Evolutionary conservation across 2,113 vertebrate genomes (phyloP), one percentile per base, ranked within the genome.

Genomic region (Haemorhous mexicanus): DNA sequence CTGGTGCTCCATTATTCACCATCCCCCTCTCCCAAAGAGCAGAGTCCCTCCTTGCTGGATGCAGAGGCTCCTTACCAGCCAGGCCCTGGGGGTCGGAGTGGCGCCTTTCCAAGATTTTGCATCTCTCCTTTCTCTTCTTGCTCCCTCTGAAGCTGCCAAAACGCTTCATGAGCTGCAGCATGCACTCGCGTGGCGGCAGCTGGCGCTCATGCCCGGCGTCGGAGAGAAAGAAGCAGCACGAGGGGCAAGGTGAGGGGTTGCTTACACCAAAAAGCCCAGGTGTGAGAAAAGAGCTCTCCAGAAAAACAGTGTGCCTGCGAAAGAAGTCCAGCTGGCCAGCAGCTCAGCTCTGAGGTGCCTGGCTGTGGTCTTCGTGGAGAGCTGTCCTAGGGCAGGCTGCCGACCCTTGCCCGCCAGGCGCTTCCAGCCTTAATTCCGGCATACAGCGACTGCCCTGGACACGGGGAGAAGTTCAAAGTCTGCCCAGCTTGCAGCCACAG

Each of bases 141-240:
- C 93, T 99, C 84, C 98, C 98, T 96, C 99, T 98, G 84, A 99
- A 98, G 87, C 99, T 99, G 92, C 99, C 98, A 94, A 99, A 99
- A 68, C 99, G 98, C 98, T 99, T 99, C 99, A 99, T 99, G 97
- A 97, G 98, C 95, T 93, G 81, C 97, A 83, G 92, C 70, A 96
- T 95, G 86, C 93, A 4, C 89, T 73, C 35, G 5, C 1, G 55
- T 6, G 14, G 92, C 8, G 5, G 67, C 91, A 93, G 97, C 96
- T 90, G 89, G 94, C 10, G 68, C 69, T 88, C 98, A 98, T 98
- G 62, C 91, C 96, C 93, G 1, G 90, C 20, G 23, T 1, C 41
- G 63, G 73, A 84, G 7, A 28, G 66, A 52, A 61, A 53, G 62
- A 41, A 55, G 47, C 62, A 67, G 79, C 24, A 35, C 4, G 0